Conservation (phyloP, 2,888 invertebrate genomes). For the Aleiodes testaceus region DNA sequence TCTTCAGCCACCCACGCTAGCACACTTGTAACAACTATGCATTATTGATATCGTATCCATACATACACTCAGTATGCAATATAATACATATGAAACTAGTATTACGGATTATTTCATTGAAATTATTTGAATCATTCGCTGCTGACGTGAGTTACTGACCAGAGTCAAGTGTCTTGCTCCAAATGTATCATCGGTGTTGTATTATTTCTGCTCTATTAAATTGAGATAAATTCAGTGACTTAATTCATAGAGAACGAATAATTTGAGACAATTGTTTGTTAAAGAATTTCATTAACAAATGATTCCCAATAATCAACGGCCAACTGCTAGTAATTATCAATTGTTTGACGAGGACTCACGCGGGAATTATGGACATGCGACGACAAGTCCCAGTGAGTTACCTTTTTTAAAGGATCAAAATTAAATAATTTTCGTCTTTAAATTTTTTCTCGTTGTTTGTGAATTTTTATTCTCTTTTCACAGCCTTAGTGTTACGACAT, state of each 20-base stretch:
- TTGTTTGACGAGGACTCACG: conserved; percentile 63
- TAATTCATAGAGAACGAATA: neutral
- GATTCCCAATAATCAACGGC: conserved; percentile 48
- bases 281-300: conserved; percentile 42
- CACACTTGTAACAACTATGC: neutral
- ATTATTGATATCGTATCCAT: neutral
- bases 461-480: neutral
- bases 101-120: neutral
- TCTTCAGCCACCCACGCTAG: neutral
- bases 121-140: neutral
- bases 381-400: conserved; percentile 63
- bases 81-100: conserved; percentile 1
- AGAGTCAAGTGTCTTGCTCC: too few species aligned
- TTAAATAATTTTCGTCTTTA: conserved; percentile 9
- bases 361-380: conserved; percentile 57
- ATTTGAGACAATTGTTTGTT: neutral
- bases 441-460: neutral
- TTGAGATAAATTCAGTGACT: too few species aligned
- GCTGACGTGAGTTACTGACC: neutral
- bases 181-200: too few species aligned
- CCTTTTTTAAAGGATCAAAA: neutral
- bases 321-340: conserved; percentile 59
- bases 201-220: too few species aligned
- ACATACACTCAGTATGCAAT: too few species aligned
- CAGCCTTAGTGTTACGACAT: neutral